phyloP scores from a whole-genome alignment of 2,888 invertebrate species.

The Trilocha varians region DNA sequence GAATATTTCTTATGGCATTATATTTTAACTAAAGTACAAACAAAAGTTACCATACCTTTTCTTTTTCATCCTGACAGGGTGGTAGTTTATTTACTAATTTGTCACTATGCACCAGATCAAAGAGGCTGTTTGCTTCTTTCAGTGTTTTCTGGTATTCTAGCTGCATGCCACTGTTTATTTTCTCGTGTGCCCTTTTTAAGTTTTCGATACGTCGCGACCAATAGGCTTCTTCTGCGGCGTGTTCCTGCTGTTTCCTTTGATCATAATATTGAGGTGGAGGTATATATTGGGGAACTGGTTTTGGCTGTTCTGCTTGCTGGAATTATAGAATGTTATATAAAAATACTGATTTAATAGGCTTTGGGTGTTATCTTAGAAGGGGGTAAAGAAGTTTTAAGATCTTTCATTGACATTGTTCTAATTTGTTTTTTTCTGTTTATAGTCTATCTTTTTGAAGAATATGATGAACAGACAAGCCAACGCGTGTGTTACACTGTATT shows the following conservation, averaged over 20 bases:
- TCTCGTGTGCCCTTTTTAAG: constrained; percentile 55
- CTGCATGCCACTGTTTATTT: constrained; percentile 55
- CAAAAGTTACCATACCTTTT: constrained; percentile 36
- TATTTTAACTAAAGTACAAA: background rate
- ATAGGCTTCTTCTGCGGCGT: constrained; percentile 58
- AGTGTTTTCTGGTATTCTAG: constrained; percentile 58
- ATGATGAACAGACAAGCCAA: too few relatives aligned
- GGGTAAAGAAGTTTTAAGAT: too few relatives aligned
- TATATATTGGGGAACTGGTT: constrained; percentile 31
- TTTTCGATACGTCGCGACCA: constrained; percentile 59
- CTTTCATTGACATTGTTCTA: too few relatives aligned
- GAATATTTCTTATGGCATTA: background rate
- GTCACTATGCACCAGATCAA: constrained; percentile 42
- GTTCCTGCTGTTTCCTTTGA: constrained; percentile 36
- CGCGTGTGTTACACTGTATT: too few relatives aligned
- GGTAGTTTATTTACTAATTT: constrained; percentile 48
- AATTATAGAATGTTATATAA: too few relatives aligned
- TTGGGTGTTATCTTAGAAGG: too few relatives aligned
- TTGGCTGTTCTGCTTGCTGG: constrained; percentile 46
- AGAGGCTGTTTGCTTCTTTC: constrained; percentile 58
- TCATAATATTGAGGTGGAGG: constrained; percentile 44
- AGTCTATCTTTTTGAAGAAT: too few relatives aligned
- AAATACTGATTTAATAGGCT: too few relatives aligned
- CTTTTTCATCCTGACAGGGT: constrained; percentile 63
- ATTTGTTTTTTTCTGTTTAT: too few relatives aligned